These are phyloP conservation scores for Pyrocoelia pectoralis DNA, from an alignment of 2,888 invertebrate species.

Conservation along the genomic window DNA sequence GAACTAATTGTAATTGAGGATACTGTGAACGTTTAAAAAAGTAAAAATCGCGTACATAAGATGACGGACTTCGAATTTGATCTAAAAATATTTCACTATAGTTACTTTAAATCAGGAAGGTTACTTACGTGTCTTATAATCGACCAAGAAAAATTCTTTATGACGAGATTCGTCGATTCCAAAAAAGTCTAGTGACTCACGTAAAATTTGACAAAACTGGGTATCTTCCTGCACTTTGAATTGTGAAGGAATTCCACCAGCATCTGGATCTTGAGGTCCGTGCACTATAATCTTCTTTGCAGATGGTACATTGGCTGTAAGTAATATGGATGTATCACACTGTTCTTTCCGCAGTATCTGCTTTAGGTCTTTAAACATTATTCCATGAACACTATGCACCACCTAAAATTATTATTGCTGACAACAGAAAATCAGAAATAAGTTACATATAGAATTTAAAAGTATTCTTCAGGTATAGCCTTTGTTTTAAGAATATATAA, in stretches of 20 bases:
- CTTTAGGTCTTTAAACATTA: constrained; percentile 99
- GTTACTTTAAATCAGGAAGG: neutral
- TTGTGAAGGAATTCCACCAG: constrained; percentile 96
- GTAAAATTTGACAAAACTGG: constrained; percentile 92
- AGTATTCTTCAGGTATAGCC: no score
- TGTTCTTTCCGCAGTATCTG: constrained; percentile 98
- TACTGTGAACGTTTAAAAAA: constrained; percentile 88
- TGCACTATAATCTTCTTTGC: constrained; percentile 99
- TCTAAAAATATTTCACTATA: constrained; percentile 65
- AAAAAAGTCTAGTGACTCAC: constrained; percentile 96
- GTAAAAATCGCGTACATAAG: constrained; percentile 92
- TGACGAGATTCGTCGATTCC: constrained; percentile 92
- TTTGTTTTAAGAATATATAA: no score
- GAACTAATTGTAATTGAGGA: constrained; percentile 92
- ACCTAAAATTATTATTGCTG: constrained; percentile 66
- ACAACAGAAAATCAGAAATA: neutral
- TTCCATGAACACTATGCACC: constrained; percentile 97
- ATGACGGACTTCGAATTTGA: constrained; percentile 94
- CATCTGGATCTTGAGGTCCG: constrained; percentile 87
- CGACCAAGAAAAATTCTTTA: constrained; percentile 93
- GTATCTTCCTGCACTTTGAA: constrained; percentile 99
- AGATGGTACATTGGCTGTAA: constrained; percentile 98
- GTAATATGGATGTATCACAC: constrained; percentile 95
- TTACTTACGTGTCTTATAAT: constrained; percentile 94
- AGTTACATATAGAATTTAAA: neutral